Conservation (phyloP, 2,888 invertebrate species). For the Volucella bombylans region DNA sequence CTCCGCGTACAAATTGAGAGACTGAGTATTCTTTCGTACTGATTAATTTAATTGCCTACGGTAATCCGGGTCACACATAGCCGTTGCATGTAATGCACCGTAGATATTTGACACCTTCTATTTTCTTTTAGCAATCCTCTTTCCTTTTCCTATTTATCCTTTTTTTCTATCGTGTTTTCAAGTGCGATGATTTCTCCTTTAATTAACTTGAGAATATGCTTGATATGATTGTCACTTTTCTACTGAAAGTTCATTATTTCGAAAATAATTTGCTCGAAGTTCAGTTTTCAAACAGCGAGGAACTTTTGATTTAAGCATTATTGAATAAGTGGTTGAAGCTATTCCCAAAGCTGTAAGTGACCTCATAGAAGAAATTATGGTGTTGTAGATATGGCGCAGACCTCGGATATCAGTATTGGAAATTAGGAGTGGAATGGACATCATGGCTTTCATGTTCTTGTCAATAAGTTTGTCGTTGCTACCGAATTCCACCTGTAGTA, state of each 20-base stretch:
- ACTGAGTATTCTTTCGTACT: neutral
- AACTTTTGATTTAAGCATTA: too few species aligned
- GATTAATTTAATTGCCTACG: neutral
- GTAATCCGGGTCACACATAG: slow-evolving; percentile 13
- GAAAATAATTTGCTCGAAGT: slow-evolving; percentile 26
- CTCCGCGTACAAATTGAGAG: neutral
- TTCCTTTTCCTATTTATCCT: too few species aligned
- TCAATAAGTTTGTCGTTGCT: slow-evolving; percentile 34
- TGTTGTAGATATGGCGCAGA: slow-evolving; percentile 36
- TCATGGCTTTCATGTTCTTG: slow-evolving; percentile 17
- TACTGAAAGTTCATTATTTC: too few species aligned
- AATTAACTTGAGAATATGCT: slow-evolving; percentile 15
- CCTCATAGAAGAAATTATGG: slow-evolving; percentile 25
- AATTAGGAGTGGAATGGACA: slow-evolving; percentile 21
- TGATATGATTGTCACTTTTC: slow-evolving; percentile 14
- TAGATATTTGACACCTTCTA: neutral
- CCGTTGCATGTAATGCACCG: slow-evolving; percentile 11
- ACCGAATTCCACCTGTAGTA: slow-evolving; percentile 35
- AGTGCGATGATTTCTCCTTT: too few species aligned
- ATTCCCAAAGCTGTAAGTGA: neutral
- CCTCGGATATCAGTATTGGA: slow-evolving; percentile 21
- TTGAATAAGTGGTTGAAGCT: too few species aligned
- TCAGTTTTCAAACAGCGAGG: slow-evolving; percentile 7
- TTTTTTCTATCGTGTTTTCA: too few species aligned
- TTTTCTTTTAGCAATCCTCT: slow-evolving; percentile 20